Evolutionary conservation across 2,113 vertebrate genomes (phyloP), one percentile per base, ranked within the genome.

Genomic region (Callipepla californica): DNA sequence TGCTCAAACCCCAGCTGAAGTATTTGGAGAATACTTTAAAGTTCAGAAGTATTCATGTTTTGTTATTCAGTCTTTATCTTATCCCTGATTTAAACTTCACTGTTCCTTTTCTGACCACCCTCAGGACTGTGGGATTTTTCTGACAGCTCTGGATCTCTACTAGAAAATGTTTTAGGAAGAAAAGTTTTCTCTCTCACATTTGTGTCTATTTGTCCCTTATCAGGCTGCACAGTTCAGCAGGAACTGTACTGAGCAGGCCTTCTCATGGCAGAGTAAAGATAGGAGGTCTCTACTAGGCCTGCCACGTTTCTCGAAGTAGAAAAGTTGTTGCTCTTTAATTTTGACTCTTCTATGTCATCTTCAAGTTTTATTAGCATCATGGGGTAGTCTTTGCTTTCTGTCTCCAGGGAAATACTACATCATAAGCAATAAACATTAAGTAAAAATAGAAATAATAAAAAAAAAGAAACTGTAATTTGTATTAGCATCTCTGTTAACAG

Each of bases 401-500:
- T 86, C 92, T 92, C 89, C 23, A 59, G 80, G 45, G 79, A 94
- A 84, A 81, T 92, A 68, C 75, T 87, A 45, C 42, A 30, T 59
- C 74, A 63, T 61, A 87, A 94, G 75, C 34, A 87, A 67, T 89
- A 93, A 51, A 48, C 36, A 36, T 40, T 40, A 69, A 36, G 36
- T 7, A 20, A 12, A n/a, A 66, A 47, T 7, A 2, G 21, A 59
- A 50, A 10, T 19, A 21, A 19, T 36, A 20, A 6, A 28, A 75
- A 1, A 6, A 69, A 66, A 34, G 32, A 66, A 68, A 50, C 36
- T 3, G 3, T 87, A 70, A 48, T 36, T 50, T 48, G 90, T 77
- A 94, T 92, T 92, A 94, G 16, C 85, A 86, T 93, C 75, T 78
- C 59, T 80, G 26, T 83, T 92, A 92, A 45, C n/a, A 85, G 70